phyloP scores from a whole-genome alignment of 1,140 invertebrate genomes.

The Pogonus chalceus region DNA sequence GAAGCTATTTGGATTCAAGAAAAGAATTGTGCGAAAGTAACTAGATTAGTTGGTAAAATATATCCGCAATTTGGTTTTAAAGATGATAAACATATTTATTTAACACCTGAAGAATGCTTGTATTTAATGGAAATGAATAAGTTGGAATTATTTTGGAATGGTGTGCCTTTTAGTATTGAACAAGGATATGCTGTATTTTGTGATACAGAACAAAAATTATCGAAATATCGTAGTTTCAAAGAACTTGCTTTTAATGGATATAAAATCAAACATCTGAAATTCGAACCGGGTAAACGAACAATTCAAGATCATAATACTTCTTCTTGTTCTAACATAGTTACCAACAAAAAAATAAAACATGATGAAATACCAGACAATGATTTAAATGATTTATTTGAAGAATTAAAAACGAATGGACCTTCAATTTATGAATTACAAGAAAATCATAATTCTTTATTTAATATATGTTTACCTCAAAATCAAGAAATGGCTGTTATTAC shows the following conservation, averaged over 20 bases:
- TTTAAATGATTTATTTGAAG: not conserved
- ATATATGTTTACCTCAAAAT: not conserved
- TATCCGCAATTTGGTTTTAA: conserved; percentile 23
- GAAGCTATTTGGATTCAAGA: conserved; percentile 18
- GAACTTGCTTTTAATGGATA: conserved; percentile 26
- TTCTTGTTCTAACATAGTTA: not conserved
- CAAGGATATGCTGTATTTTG: conserved; percentile 26
- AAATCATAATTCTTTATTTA: conserved; percentile 9
- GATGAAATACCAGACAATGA: not conserved
- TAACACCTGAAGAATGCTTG: conserved; percentile 31
- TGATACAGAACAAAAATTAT: conserved; percentile 17
- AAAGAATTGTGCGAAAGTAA: conserved; percentile 17
- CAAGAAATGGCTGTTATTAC: conserved; percentile 1
- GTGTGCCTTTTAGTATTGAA: conserved; percentile 25
- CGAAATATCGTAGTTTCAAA: conserved; percentile 26
- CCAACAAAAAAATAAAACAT: not conserved
- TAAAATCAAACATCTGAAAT: conserved; percentile 13
- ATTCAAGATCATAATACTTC: not conserved
- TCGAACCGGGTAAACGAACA: not conserved
- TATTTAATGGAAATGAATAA: conserved; percentile 32
- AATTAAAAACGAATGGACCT: not conserved
- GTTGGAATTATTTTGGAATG: conserved; percentile 25
- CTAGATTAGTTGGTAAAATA: conserved; percentile 19
- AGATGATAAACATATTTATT: conserved; percentile 21
- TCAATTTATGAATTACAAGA: too few species aligned